phyloP scores from a whole-genome alignment of 2,888 invertebrate genomes.

The Torymus auratus region DNA sequence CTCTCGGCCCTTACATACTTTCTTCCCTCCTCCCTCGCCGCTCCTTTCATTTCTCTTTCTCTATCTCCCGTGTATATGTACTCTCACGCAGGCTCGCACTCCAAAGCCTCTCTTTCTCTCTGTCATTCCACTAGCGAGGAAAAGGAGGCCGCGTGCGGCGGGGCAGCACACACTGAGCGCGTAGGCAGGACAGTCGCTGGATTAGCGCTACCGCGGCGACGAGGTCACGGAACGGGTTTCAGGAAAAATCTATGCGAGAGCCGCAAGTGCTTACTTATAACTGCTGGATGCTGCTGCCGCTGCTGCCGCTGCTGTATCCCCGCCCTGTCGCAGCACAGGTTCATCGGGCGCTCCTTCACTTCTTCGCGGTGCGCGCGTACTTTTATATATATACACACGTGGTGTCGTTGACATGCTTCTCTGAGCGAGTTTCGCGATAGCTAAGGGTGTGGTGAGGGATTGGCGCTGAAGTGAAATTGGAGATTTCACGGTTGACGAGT shows the following conservation, averaged over 20 bases:
- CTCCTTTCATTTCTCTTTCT: too few species aligned
- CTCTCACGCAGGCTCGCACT: not conserved
- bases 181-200: constrained; percentile 63
- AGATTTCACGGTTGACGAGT: too few species aligned
- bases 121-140: not conserved
- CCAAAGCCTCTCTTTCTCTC: constrained; percentile 32
- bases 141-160: constrained; percentile 30
- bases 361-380: too few species aligned
- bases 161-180: constrained; percentile 42
- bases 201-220: constrained; percentile 60
- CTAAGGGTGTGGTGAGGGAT: too few species aligned
- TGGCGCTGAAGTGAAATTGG: too few species aligned
- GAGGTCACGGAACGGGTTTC: constrained; percentile 71
- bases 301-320: constrained; percentile 24
- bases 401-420: too few species aligned
- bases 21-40: constrained; percentile 18
- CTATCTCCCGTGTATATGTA: not conserved
- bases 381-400: too few species aligned
- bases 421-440: too few species aligned
- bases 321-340: constrained; percentile 44
- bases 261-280: not conserved
- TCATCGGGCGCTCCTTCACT: too few species aligned
- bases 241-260: constrained; percentile 66
- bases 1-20: constrained; percentile 21
- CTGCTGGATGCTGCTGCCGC: not conserved